A percentile compares a stretch with the other conserved stretches of the same genome.
phyloP scores from a whole-genome alignment of 2,113 vertebrate species.

The Corvus hawaiiensis region DNA sequence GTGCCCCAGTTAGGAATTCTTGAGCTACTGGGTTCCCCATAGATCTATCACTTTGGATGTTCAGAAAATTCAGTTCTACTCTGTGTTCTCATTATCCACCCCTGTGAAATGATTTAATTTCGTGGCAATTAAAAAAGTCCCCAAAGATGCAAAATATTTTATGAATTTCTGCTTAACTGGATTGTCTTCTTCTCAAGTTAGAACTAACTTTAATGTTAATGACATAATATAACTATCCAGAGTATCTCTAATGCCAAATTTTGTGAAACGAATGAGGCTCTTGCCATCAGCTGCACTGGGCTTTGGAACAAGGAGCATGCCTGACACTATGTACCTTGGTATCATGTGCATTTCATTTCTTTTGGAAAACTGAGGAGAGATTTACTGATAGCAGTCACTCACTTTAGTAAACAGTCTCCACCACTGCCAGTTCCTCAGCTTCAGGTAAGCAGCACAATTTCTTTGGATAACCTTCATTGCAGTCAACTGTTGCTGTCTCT shows the following conservation, averaged over 20 bases:
- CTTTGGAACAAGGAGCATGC: not conserved
- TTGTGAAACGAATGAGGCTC: not conserved
- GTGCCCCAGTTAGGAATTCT: not conserved
- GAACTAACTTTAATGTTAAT: not conserved
- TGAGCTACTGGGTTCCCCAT: not conserved
- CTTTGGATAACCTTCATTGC: conserved; percentile 97
- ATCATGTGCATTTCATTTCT: not conserved
- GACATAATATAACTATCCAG: not conserved
- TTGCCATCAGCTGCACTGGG: not conserved
- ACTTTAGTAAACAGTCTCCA: conserved; percentile 97
- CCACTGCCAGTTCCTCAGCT: conserved; percentile 97
- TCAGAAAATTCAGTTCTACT: not conserved
- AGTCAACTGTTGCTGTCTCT: conserved; percentile 89
- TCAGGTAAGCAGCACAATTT: conserved; percentile 93
- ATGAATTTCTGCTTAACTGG: not conserved
- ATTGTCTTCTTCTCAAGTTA: not conserved
- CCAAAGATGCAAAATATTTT: not conserved
- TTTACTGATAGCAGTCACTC: not conserved
- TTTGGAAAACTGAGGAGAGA: not conserved
- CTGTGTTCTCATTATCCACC: not conserved
- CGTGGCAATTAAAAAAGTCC: not conserved
- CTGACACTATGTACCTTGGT: not conserved
- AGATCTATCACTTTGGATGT: not conserved
- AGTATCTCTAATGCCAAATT: not conserved
- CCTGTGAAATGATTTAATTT: not conserved